Evolutionary conservation across 2,113 vertebrate genomes (phyloP).

Genomic region (Trichomycterus rosablanca): DNA sequence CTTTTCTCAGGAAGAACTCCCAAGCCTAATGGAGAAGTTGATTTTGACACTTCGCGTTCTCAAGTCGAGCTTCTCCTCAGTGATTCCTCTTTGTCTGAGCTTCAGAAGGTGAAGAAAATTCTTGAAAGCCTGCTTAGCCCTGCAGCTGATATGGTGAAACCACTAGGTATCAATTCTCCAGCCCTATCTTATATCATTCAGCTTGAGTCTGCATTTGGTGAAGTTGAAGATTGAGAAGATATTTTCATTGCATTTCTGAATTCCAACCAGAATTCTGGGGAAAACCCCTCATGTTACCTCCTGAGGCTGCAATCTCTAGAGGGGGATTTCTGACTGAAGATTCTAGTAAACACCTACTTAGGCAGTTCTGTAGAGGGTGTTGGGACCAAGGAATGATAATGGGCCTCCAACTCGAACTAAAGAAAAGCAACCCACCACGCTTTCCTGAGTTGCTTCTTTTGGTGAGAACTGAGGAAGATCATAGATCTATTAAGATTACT

Average conservation of each 20-base stretch:
- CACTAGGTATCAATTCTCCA: neutral
- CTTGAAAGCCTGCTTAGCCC: slow-evolving; percentile 33
- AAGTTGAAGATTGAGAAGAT: slow-evolving; percentile 30
- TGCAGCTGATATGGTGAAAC: slow-evolving; percentile 22
- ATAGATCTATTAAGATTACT: slow-evolving; percentile 9
- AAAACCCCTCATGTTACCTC: slow-evolving; percentile 20
- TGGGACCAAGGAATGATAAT: slow-evolving; percentile 25
- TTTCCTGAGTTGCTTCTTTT: slow-evolving; percentile 23
- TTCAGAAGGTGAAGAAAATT: slow-evolving; percentile 19
- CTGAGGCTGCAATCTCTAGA: slow-evolving; percentile 19
- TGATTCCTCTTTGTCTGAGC: neutral
- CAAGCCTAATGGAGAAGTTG: slow-evolving; percentile 29
- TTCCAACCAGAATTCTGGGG: slow-evolving; percentile 23
- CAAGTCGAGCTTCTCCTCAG: slow-evolving; percentile 16
- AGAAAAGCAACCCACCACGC: slow-evolving; percentile 16
- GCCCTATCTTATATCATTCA: slow-evolving; percentile 22
- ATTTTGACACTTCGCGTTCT: slow-evolving; percentile 16
- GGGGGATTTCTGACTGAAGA: neutral
- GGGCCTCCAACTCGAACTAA: slow-evolving; percentile 25
- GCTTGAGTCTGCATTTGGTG: slow-evolving; percentile 33
- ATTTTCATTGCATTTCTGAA: slow-evolving; percentile 21
- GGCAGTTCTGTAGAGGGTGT: slow-evolving; percentile 21
- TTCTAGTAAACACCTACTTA: neutral
- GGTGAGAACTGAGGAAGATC: slow-evolving; percentile 32
- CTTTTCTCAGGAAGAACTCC: slow-evolving; percentile 14